These are phyloP conservation scores for Parnassius orleans DNA, from an alignment of 2,888 invertebrate genomes.

Conservation along the genomic window DNA sequence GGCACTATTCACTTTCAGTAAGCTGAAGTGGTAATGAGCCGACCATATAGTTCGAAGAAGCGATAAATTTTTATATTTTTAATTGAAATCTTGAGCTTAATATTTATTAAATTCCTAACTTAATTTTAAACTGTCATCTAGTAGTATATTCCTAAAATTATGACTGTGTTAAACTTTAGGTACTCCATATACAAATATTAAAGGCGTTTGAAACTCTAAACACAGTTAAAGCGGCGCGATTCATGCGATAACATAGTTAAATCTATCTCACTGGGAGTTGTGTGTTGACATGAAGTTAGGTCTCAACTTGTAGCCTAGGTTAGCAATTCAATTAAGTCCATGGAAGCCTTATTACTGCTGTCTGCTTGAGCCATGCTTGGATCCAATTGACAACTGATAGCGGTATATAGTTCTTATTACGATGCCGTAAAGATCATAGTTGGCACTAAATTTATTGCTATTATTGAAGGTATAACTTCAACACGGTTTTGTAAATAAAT, in stretches of 20 bases:
- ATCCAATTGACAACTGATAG: too few species aligned
- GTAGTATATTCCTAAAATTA: background rate
- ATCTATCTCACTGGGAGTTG: slow-evolving; percentile 23
- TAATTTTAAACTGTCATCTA: too few species aligned
- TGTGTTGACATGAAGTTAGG: slow-evolving; percentile 22
- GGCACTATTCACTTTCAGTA: too few species aligned
- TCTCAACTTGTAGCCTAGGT: slow-evolving; percentile 20
- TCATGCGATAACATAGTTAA: slow-evolving; percentile 18
- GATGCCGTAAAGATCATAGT: slow-evolving; percentile 1
- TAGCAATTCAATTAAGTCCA: slow-evolving; percentile 29
- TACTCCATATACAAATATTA: background rate
- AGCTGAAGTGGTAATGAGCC: too few species aligned
- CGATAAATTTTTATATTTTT: too few species aligned
- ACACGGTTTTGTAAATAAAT: slow-evolving; percentile 8
- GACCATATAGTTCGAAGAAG: too few species aligned
- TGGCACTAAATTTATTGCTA: background rate
- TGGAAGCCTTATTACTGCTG: slow-evolving; percentile 26
- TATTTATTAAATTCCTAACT: too few species aligned
- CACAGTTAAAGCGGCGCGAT: slow-evolving; percentile 13
- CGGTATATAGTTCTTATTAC: slow-evolving; percentile 2
- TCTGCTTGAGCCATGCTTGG: slow-evolving; percentile 1
- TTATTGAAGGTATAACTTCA: slow-evolving; percentile 1
- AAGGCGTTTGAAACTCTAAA: slow-evolving; percentile 1
- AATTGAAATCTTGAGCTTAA: too few species aligned
- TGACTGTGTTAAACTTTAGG: background rate